These are phyloP conservation scores for Heterochromis multidens DNA, from an alignment of 2,113 vertebrate genomes.

Conservation along the genomic window DNA sequence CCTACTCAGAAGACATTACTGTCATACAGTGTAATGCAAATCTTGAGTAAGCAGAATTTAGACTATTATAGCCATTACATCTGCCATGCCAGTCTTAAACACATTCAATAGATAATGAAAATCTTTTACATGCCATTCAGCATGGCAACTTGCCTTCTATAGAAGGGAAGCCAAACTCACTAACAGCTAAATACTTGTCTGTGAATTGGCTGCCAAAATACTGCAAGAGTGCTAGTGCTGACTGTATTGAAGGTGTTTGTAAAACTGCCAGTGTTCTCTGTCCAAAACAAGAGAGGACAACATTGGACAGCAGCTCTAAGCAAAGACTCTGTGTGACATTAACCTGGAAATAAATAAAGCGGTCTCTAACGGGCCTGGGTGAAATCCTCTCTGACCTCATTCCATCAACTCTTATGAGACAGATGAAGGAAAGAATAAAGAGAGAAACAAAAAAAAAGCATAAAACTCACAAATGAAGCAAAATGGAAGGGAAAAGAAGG, in stretches of 20 bases:
- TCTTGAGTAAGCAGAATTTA: neutral
- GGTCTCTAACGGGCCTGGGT: constrained; percentile 37
- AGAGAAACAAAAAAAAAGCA: neutral
- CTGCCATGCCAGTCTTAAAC: neutral
- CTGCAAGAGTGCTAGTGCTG: neutral
- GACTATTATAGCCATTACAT: neutral
- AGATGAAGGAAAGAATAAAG: neutral
- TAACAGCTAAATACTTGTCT: neutral
- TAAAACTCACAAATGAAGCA: neutral
- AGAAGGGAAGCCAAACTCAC: constrained; percentile 8
- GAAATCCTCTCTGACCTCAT: constrained; percentile 54
- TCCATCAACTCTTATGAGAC: constrained; percentile 30
- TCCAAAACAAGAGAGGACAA: neutral
- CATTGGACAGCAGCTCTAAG: neutral
- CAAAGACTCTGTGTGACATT: neutral
- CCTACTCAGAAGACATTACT: neutral
- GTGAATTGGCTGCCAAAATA: constrained; percentile 8
- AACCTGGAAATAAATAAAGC: constrained; percentile 48
- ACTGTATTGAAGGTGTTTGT: neutral
- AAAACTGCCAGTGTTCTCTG: neutral
- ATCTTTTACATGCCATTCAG: constrained; percentile 20
- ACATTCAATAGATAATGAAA: constrained; percentile 5
- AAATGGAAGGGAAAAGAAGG: neutral
- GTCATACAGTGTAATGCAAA: neutral
- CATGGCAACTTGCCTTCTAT: constrained; percentile 2